Conservation (phyloP, 2,797 vertebrate genomes). For the Dallia pectoralis region DNA sequence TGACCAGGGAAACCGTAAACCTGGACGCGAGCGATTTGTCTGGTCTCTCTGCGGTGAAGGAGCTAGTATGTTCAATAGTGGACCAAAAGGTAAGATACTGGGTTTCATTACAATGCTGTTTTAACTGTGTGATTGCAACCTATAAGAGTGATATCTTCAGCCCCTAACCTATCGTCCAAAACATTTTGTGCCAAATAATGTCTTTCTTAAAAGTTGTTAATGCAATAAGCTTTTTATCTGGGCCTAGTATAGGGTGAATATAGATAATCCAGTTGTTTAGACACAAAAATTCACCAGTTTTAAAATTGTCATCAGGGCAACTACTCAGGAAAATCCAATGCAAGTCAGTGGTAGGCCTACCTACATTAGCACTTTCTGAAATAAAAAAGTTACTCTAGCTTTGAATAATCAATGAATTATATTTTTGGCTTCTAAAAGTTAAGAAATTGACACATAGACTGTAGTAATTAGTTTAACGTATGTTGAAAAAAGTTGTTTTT, state of each 20-base stretch:
- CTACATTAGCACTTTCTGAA: too few relatives aligned
- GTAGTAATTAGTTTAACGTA: background rate
- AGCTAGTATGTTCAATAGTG: slow-evolving; percentile 89
- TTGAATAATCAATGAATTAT: background rate
- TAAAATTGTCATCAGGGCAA: too few relatives aligned
- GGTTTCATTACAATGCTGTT: background rate
- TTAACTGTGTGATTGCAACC: background rate
- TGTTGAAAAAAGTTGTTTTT: slow-evolving; percentile 11
- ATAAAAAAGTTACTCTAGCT: too few relatives aligned
- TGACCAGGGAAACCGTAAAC: slow-evolving; percentile 86
- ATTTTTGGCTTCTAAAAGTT: background rate
- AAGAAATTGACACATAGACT: background rate
- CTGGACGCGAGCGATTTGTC: slow-evolving; percentile 84
- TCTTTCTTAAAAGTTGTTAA: too few relatives aligned
- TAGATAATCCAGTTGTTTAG: too few relatives aligned
- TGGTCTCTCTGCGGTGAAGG: slow-evolving; percentile 80
- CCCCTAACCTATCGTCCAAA: background rate
- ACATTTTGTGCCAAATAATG: background rate
- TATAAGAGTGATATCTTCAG: too few relatives aligned
- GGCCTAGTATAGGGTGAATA: too few relatives aligned
- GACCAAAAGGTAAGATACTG: slow-evolving; percentile 85
- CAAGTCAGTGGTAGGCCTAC: too few relatives aligned
- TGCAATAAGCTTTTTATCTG: too few relatives aligned
- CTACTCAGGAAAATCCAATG: too few relatives aligned
- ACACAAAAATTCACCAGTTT: too few relatives aligned